A percentile compares a stretch with the other conserved stretches of the same genome.
Evolutionary conservation across 2,797 vertebrate genomes (phyloP).

Genomic region (Zenarchopterus dispar): DNA sequence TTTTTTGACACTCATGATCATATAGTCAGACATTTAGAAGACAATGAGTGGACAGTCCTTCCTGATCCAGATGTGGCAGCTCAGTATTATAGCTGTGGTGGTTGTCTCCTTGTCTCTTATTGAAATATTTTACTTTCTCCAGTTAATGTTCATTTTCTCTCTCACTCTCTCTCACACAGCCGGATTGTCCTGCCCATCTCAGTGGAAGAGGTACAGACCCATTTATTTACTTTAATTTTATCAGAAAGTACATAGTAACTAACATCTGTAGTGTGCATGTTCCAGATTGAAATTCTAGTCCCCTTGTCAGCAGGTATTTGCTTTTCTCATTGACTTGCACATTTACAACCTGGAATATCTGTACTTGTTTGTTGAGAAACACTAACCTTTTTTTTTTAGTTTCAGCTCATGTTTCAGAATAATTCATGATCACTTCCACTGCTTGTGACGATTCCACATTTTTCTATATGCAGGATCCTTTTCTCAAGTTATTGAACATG

Average conservation of each 20-base stretch:
- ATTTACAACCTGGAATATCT: neutral
- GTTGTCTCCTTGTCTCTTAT: neutral
- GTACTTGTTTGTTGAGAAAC: neutral
- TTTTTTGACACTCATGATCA: too few relatives aligned
- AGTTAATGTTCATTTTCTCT: neutral
- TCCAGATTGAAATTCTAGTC: neutral
- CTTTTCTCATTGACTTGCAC: neutral
- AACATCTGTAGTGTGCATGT: neutral
- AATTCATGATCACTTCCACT: neutral
- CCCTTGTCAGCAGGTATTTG: neutral
- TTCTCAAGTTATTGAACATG: too few relatives aligned
- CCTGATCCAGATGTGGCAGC: neutral
- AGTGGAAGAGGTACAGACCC: slow-evolving; percentile 93
- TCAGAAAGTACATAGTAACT: neutral
- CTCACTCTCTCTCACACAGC: slow-evolving; percentile 76
- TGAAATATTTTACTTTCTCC: neutral
- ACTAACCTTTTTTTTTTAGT: neutral
- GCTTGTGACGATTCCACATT: neutral
- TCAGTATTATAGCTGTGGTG: neutral
- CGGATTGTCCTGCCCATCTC: slow-evolving; percentile 94
- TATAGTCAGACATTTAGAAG: neutral
- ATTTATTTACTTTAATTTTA: slow-evolving; percentile 3
- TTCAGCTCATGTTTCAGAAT: neutral
- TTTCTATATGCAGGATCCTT: too few relatives aligned
- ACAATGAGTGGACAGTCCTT: neutral